Percentiles rank a stretch among this genome's conserved stretches.
Evolutionary conservation across 2,113 vertebrate genomes (phyloP).

Genomic region (Toxotes jaculatrix): DNA sequence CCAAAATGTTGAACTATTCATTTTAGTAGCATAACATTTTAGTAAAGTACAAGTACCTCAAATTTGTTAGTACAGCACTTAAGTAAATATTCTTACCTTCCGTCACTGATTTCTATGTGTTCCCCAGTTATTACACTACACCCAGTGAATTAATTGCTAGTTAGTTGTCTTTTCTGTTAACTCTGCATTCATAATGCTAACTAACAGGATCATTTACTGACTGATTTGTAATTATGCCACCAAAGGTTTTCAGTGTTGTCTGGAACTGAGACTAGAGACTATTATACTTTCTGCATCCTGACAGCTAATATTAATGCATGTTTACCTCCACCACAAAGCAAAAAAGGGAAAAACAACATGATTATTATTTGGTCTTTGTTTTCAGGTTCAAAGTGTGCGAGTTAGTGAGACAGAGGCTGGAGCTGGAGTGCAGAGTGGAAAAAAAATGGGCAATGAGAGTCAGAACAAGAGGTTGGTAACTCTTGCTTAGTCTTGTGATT

Average conservation of each 20-base stretch:
- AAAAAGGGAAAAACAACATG: slow-evolving; percentile 10
- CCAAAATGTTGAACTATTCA: background rate
- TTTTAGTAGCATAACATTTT: background rate
- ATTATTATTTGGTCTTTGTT: slow-evolving; percentile 33
- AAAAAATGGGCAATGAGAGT: slow-evolving; percentile 43
- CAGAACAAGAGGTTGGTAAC: slow-evolving; percentile 73
- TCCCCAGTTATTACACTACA: background rate
- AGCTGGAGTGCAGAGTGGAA: slow-evolving; percentile 13
- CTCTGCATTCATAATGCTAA: background rate
- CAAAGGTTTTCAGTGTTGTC: background rate
- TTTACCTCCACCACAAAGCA: background rate
- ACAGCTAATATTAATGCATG: background rate
- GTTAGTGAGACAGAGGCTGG: slow-evolving; percentile 51
- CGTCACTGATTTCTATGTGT: background rate
- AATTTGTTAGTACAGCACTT: background rate
- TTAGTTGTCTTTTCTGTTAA: background rate
- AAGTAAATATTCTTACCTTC: too few relatives aligned
- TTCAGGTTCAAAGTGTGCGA: slow-evolving; percentile 45
- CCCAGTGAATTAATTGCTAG: background rate
- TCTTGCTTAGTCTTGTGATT: slow-evolving; percentile 90
- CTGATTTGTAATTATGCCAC: background rate
- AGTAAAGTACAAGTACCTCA: background rate
- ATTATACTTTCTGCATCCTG: background rate
- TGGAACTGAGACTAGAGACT: background rate
- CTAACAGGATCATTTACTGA: background rate